These are phyloP conservation scores for Typhlichthys subterraneus DNA, from an alignment of 2,797 vertebrate genomes.

Conservation along the genomic window DNA sequence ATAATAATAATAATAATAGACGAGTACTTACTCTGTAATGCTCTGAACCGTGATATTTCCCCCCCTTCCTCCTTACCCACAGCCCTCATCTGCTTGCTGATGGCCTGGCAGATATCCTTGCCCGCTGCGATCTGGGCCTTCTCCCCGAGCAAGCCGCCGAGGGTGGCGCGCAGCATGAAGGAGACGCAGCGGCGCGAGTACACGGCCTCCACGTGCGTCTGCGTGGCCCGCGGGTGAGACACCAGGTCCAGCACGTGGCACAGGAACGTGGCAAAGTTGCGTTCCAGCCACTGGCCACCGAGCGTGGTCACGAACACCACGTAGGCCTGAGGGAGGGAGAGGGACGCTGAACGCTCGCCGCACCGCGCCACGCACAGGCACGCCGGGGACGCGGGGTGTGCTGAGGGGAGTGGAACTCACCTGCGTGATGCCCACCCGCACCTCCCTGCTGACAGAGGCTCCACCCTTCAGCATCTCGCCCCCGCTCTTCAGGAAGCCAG, in stretches of 20 bases:
- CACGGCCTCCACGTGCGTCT: slow-evolving; percentile 96
- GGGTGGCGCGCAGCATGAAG: slow-evolving; percentile 94
- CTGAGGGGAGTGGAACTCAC: slow-evolving; percentile 63
- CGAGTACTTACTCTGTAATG: slow-evolving; percentile 82
- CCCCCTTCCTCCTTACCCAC: slow-evolving; percentile 91
- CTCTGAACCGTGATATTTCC: slow-evolving; percentile 83
- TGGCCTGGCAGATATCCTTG: slow-evolving; percentile 98
- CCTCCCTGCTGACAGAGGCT: slow-evolving; percentile 95
- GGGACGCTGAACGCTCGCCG: not conserved
- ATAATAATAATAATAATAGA: slow-evolving; percentile 53
- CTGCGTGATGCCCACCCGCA: slow-evolving; percentile 98
- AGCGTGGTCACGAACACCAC: slow-evolving; percentile 95
- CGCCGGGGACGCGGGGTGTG: not conserved
- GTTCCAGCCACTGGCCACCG: slow-evolving; percentile 97
- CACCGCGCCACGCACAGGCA: not conserved
- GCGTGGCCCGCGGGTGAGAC: slow-evolving; percentile 95
- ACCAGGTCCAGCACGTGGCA: slow-evolving; percentile 95
- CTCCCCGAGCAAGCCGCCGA: slow-evolving; percentile 93
- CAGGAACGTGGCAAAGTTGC: slow-evolving; percentile 94
- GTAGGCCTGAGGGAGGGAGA: slow-evolving; percentile 82
- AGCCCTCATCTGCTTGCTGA: slow-evolving; percentile 98
- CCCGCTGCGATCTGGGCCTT: slow-evolving; percentile 98
- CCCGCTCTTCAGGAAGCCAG: slow-evolving; percentile 95
- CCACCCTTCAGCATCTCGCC: slow-evolving; percentile 99
- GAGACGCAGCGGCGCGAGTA: slow-evolving; percentile 98